These are phyloP conservation scores for Scortum barcoo DNA, from an alignment of 2,113 vertebrate genomes.

Conservation along the genomic window DNA sequence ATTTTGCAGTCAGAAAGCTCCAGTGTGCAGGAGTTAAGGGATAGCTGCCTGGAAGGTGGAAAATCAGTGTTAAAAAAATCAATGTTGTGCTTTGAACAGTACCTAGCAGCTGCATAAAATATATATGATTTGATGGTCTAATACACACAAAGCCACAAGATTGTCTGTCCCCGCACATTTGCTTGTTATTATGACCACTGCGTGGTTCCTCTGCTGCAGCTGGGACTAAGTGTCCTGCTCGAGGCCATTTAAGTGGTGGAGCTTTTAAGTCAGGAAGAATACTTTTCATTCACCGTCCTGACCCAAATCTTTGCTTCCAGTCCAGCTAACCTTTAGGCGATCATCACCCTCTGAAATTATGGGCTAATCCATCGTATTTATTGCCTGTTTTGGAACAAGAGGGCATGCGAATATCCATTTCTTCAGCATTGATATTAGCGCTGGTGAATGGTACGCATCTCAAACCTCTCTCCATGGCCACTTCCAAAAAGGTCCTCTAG, in stretches of 20 bases:
- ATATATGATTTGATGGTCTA: conserved; percentile 32
- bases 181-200: conserved; percentile 5
- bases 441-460: conserved; percentile 18
- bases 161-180: background rate
- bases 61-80: background rate
- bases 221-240: conserved; percentile 21
- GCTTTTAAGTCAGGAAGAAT: conserved; percentile 51
- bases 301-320: conserved; percentile 21
- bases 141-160: conserved; percentile 16
- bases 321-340: conserved; percentile 39
- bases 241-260: conserved; percentile 18
- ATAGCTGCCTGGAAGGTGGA: background rate
- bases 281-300: conserved; percentile 39
- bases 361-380: conserved; percentile 65
- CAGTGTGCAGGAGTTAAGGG: background rate
- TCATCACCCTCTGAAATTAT: conserved; percentile 43
- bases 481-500: conserved; percentile 44
- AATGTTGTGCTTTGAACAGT: background rate
- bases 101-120: conserved; percentile 8
- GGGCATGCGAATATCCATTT: conserved; percentile 16
- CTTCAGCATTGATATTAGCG: background rate
- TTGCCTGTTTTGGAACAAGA: conserved; percentile 42
- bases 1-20: background rate
- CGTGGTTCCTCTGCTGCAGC: conserved; percentile 32
- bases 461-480: conserved; percentile 25